Evolutionary conservation across 2,888 invertebrate genomes (phyloP).

Genomic region (Cataglyphis albicans): DNA sequence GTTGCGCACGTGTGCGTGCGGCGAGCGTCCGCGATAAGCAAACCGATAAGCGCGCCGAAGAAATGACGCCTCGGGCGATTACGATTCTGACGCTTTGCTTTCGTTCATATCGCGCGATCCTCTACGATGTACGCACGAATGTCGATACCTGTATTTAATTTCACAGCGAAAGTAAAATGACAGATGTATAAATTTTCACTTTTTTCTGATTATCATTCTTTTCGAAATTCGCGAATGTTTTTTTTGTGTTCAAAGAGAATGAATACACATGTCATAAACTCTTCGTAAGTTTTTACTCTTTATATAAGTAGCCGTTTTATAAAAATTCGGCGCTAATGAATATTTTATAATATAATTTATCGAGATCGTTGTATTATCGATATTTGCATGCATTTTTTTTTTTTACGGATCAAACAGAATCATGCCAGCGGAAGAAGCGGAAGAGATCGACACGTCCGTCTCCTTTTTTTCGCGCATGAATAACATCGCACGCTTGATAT

Average conservation of each 20-base stretch:
- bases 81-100: constrained; percentile 46
- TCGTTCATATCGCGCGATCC: constrained; percentile 24
- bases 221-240: not conserved
- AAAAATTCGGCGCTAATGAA: not conserved
- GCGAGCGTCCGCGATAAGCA: constrained; percentile 52
- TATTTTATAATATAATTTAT: not conserved
- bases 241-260: not conserved
- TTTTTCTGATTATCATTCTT: not conserved
- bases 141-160: not conserved
- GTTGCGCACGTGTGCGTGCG: constrained; percentile 45
- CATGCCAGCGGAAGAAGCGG: constrained; percentile 8
- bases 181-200: not conserved
- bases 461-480: constrained; percentile 14
- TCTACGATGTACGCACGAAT: not conserved
- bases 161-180: not conserved
- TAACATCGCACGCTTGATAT: not conserved
- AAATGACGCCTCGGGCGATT: constrained; percentile 55
- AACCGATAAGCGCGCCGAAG: constrained; percentile 58
- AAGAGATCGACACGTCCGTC: constrained; percentile 18
- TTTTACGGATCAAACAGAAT: not conserved
- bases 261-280: not conserved
- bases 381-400: constrained; percentile 5
- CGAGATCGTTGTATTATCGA: not conserved
- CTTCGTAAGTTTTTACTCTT: not conserved
- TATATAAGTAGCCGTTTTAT: not conserved